Evolutionary conservation across 2,888 invertebrate species (phyloP).

Genomic region (Steinernema scapterisci): DNA sequence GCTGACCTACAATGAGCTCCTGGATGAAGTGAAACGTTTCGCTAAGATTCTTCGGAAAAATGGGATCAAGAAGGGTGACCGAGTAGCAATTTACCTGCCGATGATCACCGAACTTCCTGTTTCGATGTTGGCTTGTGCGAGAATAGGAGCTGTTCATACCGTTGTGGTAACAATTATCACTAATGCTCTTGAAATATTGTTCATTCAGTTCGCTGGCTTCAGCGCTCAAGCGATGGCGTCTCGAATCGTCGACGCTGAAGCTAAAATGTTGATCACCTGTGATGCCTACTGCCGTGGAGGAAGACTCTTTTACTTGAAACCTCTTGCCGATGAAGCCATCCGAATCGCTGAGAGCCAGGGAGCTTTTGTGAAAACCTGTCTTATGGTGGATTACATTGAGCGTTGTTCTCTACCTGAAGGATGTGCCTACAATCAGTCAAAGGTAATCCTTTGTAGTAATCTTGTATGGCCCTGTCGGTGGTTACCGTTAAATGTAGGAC

Average conservation of each 20-base stretch:
- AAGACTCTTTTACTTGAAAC: conserved; percentile 85
- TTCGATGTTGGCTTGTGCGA: conserved; percentile 90
- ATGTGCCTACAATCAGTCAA: conserved; percentile 79
- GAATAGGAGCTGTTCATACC: conserved; percentile 94
- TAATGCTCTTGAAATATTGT: neutral
- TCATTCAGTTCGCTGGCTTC: conserved; percentile 78
- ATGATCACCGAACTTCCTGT: conserved; percentile 89
- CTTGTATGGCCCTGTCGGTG: neutral
- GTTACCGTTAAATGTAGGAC: no score
- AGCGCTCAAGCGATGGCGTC: conserved; percentile 91
- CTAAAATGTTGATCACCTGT: conserved; percentile 80
- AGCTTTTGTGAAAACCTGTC: neutral
- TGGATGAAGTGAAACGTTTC: conserved; percentile 54
- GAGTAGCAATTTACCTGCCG: conserved; percentile 98
- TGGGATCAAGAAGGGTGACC: conserved; percentile 79
- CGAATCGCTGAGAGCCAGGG: conserved; percentile 40
- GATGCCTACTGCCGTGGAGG: conserved; percentile 95
- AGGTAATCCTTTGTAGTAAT: conserved; percentile 21
- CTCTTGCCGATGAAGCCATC: conserved; percentile 78
- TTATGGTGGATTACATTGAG: conserved; percentile 34
- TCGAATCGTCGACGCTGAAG: conserved; percentile 84
- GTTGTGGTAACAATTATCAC: conserved; percentile 79
- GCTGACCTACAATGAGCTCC: conserved; percentile 57
- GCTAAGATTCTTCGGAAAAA: conserved; percentile 61
- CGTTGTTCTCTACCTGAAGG: conserved; percentile 69